Percentiles rank a stretch among this genome's conserved stretches.
These are phyloP conservation scores for Halichondria panicea DNA, from an alignment of 37 sponge, comb jelly and placozoan genomes.

Conservation along the genomic window DNA sequence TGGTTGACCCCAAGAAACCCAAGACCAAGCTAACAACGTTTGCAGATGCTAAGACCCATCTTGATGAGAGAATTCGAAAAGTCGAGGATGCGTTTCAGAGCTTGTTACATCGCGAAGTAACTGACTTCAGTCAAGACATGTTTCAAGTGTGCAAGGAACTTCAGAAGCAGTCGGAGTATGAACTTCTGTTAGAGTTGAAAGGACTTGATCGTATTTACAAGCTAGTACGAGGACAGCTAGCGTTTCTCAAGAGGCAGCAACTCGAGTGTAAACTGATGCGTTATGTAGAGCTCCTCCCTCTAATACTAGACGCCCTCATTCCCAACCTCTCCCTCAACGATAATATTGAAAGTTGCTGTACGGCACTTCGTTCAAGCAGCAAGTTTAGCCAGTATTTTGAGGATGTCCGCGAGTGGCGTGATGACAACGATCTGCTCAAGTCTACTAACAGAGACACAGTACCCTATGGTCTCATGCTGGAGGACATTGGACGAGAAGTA, in stretches of 20 bases:
- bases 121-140: slow-evolving; percentile 28
- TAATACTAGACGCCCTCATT: slow-evolving; percentile 15
- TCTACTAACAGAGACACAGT: neutral
- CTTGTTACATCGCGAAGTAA: slow-evolving; percentile 27
- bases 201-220: slow-evolving; percentile 25
- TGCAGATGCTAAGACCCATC: slow-evolving; percentile 19
- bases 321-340: slow-evolving; percentile 7
- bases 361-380: neutral
- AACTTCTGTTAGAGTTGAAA: slow-evolving; percentile 15
- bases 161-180: slow-evolving; percentile 17
- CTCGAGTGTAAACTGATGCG: slow-evolving; percentile 6
- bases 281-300: slow-evolving; percentile 32
- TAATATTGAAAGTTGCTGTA: slow-evolving; percentile 10
- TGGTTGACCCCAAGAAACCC: slow-evolving; percentile 40
- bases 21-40: slow-evolving; percentile 15
- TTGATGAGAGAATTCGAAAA: slow-evolving; percentile 21
- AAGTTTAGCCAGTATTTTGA: slow-evolving; percentile 30
- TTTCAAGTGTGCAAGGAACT: slow-evolving; percentile 7
- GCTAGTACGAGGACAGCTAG: slow-evolving; percentile 35
- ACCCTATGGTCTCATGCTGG: slow-evolving; percentile 17
- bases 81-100: slow-evolving; percentile 26
- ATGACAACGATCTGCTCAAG: slow-evolving; percentile 27
- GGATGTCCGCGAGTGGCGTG: slow-evolving; percentile 29
- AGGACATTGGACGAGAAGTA: neutral
- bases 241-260: slow-evolving; percentile 16